Conservation (phyloP, 1,140 invertebrate species). For the Pseudomyrmex pallidus region DNA sequence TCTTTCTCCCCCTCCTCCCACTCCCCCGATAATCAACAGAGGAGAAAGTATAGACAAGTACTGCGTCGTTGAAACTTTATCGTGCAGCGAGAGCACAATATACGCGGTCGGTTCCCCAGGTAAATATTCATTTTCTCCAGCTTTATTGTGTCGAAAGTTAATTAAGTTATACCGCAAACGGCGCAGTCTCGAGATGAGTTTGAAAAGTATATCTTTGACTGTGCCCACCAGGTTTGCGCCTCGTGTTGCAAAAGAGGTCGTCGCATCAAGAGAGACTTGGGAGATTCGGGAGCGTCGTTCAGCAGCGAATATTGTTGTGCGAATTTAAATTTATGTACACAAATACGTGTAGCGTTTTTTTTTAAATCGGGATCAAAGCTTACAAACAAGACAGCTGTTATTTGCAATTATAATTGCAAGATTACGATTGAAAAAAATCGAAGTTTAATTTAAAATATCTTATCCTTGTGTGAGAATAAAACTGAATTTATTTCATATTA, state of each 20-base stretch:
- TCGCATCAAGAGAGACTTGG: not conserved
- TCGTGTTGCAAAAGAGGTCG: not conserved
- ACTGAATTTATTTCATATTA: not conserved
- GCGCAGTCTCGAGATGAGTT: slow-evolving; percentile 4
- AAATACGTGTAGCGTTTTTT: not conserved
- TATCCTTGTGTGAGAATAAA: not conserved
- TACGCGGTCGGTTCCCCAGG: not conserved
- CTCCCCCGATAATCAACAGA: not conserved
- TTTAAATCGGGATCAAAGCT: not conserved
- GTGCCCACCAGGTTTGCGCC: not conserved
- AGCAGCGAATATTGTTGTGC: not conserved
- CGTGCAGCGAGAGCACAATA: not conserved
- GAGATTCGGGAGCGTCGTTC: not conserved
- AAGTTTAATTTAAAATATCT: not conserved
- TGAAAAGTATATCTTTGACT: slow-evolving; percentile 31
- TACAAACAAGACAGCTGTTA: not conserved
- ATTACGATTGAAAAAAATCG: too few relatives aligned
- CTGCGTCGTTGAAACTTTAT: not conserved
- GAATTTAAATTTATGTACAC: not conserved
- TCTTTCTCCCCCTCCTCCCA: too few relatives aligned
- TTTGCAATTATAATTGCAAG: not conserved
- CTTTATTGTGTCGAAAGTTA: slow-evolving; percentile 24
- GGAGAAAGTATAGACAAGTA: not conserved
- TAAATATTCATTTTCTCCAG: slow-evolving; percentile 24
- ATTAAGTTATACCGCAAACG: slow-evolving; percentile 28